Evolutionary conservation across 2,797 vertebrate genomes (phyloP), one percentile per base, ranked within the genome.

Genomic region (Denticeps clupeoides): DNA sequence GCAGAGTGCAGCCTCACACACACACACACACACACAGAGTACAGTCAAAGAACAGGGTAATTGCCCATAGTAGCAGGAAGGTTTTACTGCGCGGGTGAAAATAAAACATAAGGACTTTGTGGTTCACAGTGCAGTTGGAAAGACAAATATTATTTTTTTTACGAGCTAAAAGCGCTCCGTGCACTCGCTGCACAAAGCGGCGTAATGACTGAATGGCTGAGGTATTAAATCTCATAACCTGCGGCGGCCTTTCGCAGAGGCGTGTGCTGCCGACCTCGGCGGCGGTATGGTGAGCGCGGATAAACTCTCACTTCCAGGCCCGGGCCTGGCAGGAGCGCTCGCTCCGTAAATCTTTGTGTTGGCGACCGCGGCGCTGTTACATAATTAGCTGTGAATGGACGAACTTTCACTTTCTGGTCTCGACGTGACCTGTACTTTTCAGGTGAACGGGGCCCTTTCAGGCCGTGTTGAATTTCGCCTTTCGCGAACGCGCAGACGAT

Each of bases 91-190:
- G 50, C 60, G 51, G 75, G 68, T 73, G 65, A 75, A 82, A 80
- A 78, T 82, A 83, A 81, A 83, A 82, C 72, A 78, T 55, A 60
- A 79, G 77, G 78, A 78, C 78, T 80, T 79, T 84, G 77, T 74
- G 78, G 80, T 81, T 74, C 74, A 80, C 72, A 67, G 75, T 82
- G 75, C 79, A 79, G 79, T 76, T 82, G 79, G 80, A 84, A 86
- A 86, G 82, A 85, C 79, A 85, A 84, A 85, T 82, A 81, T 84
- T 82, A 71, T 78, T 80, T 82, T 74, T 70, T 83, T 82, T 82
- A 83, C 15, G 64, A 81, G 78, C 62, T 24, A 71, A 65, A 74
- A 67, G 80, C 63, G 73, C n/a, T 72, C 72, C 52, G 38, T 68
- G 71, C 64, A 66, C 70, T 56, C 64, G 65, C 68, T 60, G 62